Conservation (phyloP, 1,140 invertebrate genomes). For the Platyura marginata region DNA sequence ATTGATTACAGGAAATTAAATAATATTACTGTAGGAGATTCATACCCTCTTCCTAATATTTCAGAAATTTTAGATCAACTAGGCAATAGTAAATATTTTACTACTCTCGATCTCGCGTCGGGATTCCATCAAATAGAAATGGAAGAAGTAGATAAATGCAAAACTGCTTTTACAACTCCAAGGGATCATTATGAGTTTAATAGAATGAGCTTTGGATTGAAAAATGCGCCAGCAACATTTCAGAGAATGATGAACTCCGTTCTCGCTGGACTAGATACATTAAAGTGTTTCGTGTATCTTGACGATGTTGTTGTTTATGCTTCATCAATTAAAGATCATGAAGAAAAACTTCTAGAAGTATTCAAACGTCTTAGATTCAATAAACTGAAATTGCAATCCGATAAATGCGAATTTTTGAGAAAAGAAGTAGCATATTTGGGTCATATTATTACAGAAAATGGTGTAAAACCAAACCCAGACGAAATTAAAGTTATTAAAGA, state of each 20-base stretch:
- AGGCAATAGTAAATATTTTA: conserved; percentile 21
- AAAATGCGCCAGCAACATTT: conserved; percentile 23
- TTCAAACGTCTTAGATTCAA: conserved; percentile 5
- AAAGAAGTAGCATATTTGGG: conserved; percentile 6
- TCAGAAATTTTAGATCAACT: conserved; percentile 25
- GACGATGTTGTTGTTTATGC: conserved; percentile 19
- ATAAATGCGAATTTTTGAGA: conserved; percentile 7
- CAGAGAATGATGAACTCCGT: conserved; percentile 24
- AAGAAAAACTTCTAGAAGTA: conserved; percentile 1
- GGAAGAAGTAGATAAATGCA: conserved; percentile 5
- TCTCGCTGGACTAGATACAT: conserved; percentile 11
- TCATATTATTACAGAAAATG: conserved; percentile 13
- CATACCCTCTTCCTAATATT: conserved; percentile 29
- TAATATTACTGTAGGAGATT: conserved; percentile 23
- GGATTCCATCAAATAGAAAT: conserved; percentile 31
- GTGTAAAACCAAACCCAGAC: conserved; percentile 22
- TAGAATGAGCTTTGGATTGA: conserved; percentile 23
- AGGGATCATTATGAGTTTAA: conserved; percentile 8
- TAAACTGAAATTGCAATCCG: conserved; percentile 6
- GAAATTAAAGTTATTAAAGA: conserved; percentile 21
- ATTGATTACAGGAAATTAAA: conserved; percentile 25
- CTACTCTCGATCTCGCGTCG: conserved; percentile 23
- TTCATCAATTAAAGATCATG: conserved; percentile 9
- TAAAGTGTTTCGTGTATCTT: conserved; percentile 15
- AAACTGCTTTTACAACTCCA: conserved; percentile 5